Conservation (phyloP, 2,113 vertebrate species). For the Actenoides hombroni region DNA sequence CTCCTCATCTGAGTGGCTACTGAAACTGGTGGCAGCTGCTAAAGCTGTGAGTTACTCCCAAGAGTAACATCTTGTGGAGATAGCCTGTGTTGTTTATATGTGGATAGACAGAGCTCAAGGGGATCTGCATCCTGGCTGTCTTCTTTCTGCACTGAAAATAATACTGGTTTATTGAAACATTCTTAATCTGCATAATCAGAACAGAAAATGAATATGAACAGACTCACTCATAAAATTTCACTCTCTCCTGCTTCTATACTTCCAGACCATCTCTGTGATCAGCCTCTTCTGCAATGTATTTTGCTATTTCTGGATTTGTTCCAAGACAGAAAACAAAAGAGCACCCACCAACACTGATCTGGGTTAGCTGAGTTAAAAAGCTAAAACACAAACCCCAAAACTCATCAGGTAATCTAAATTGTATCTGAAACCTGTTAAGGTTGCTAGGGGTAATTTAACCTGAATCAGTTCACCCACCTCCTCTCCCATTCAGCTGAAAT, state of each 20-base stretch:
- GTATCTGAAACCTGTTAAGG: neutral
- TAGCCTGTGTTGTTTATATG: neutral
- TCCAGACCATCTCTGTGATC: neutral
- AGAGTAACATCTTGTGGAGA: neutral
- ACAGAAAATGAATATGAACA: neutral
- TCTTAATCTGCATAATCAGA: neutral
- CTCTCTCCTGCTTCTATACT: neutral
- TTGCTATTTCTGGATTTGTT: neutral
- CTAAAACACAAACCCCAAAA: neutral
- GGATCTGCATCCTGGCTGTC: neutral
- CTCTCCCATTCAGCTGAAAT: neutral
- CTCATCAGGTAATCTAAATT: neutral
- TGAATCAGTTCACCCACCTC: neutral
- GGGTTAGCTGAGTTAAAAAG: neutral
- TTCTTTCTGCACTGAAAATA: conserved; percentile 1
- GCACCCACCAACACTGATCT: neutral
- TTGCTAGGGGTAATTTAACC: neutral
- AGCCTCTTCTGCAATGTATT: neutral
- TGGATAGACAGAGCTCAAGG: neutral
- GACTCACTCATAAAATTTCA: neutral
- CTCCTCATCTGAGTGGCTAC: neutral
- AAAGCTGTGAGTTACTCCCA: neutral
- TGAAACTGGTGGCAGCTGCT: neutral
- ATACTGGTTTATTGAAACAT: neutral
- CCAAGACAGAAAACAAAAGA: conserved; percentile 4